These are phyloP conservation scores for Hoplodrina blanda DNA, from an alignment of 2,888 invertebrate genomes.

Conservation along the genomic window DNA sequence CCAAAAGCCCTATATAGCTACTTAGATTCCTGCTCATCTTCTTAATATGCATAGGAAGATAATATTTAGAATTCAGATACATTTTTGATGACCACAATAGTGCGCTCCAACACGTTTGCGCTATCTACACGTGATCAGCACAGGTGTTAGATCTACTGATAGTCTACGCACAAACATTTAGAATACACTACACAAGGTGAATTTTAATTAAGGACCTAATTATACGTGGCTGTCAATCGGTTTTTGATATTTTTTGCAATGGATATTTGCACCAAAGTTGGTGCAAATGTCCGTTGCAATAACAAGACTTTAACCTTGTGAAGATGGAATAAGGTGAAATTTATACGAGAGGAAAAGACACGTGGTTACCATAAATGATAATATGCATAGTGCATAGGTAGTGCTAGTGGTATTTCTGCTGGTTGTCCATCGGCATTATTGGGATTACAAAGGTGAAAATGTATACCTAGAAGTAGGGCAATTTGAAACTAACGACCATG, in stretches of 20 bases:
- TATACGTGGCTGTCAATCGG: constrained; percentile 9
- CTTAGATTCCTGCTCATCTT: not conserved
- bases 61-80: constrained; percentile 18
- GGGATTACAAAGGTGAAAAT: too few relatives aligned
- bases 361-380: too few relatives aligned
- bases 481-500: too few relatives aligned
- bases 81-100: constrained; percentile 38
- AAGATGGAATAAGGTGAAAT: too few relatives aligned
- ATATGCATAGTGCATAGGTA: too few relatives aligned
- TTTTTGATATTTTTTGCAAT: constrained; percentile 7
- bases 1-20: not conserved
- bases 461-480: too few relatives aligned
- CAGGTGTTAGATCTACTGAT: constrained; percentile 46
- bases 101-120: constrained; percentile 35
- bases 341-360: too few relatives aligned
- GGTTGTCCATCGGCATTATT: too few relatives aligned
- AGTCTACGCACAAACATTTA: constrained; percentile 33
- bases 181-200: constrained; percentile 25
- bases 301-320: too few relatives aligned
- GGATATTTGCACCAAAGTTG: not conserved
- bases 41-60: constrained; percentile 1
- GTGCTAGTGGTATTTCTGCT: too few relatives aligned
- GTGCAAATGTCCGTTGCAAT: not conserved
- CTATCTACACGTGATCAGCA: constrained; percentile 40
- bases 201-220: constrained; percentile 40